Evolutionary conservation across 1,140 invertebrate species (phyloP).

Genomic region (Sycophila sp.): DNA sequence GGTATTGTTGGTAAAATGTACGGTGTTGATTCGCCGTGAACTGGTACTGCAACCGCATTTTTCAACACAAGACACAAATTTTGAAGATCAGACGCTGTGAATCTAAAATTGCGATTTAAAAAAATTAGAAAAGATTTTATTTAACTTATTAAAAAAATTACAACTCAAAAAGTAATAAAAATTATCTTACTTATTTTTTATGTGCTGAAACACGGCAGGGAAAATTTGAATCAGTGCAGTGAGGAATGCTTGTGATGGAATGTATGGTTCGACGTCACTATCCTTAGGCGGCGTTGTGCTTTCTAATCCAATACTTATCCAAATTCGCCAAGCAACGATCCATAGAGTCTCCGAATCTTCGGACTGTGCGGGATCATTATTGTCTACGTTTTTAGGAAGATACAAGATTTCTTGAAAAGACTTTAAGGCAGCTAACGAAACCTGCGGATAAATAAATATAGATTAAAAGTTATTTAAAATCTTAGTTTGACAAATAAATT

Average conservation of each 20-base stretch:
- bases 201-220: constrained; percentile 90
- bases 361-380: constrained; percentile 53
- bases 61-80: constrained; percentile 83
- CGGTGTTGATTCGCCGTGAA: constrained; percentile 83
- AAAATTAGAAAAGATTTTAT: constrained; percentile 31
- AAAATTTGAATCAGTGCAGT: constrained; percentile 94
- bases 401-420: constrained; percentile 95
- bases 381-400: constrained; percentile 65
- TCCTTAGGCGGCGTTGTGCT: constrained; percentile 76
- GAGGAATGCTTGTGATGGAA: constrained; percentile 91
- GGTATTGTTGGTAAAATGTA: constrained; percentile 80
- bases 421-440: constrained; percentile 93
- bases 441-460: constrained; percentile 60
- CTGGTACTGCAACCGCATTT: constrained; percentile 81
- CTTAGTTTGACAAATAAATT: not conserved
- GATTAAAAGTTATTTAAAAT: not conserved
- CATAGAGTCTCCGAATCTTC: constrained; percentile 75
- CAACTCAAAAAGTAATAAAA: too few species aligned
- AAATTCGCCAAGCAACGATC: constrained; percentile 84
- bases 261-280: constrained; percentile 74
- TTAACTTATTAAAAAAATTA: constrained; percentile 78
- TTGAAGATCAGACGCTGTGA: constrained; percentile 80
- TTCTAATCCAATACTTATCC: constrained; percentile 85
- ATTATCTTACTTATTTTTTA: constrained; percentile 77
- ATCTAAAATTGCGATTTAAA: constrained; percentile 67